These are phyloP conservation scores for Helobdella robusta DNA, from an alignment of 2,888 invertebrate genomes.

Conservation along the genomic window DNA sequence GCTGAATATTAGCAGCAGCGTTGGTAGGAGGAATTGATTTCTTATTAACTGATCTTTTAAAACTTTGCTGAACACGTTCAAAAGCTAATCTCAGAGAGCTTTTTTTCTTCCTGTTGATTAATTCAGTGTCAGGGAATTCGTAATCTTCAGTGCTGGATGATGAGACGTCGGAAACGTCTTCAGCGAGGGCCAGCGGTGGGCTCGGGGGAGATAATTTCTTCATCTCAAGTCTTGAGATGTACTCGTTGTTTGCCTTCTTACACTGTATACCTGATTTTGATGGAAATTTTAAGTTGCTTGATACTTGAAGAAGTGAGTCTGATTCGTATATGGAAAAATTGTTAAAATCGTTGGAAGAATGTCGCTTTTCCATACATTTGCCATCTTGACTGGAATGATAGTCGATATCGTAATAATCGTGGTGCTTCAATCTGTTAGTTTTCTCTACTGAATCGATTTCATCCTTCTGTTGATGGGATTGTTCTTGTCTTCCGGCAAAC, in stretches of 20 bases:
- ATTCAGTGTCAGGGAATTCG: slow-evolving; percentile 32
- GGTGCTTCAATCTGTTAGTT: background rate
- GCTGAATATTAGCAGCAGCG: background rate
- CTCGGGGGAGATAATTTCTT: background rate
- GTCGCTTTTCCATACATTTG: background rate
- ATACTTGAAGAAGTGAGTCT: no score
- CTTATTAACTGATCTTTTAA: slow-evolving; percentile 29
- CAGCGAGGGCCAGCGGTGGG: slow-evolving; percentile 8
- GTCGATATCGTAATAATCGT: slow-evolving; percentile 22
- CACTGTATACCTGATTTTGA: no score
- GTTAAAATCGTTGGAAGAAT: background rate
- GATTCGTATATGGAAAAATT: background rate
- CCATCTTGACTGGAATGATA: background rate
- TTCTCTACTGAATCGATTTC: background rate
- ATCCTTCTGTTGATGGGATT: background rate
- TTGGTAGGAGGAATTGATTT: background rate
- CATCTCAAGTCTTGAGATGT: background rate
- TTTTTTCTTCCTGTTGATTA: slow-evolving; percentile 34
- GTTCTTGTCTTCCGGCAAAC: no score
- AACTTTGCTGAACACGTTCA: slow-evolving; percentile 35
- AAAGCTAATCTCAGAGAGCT: slow-evolving; percentile 33
- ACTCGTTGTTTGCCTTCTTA: no score
- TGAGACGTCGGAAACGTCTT: slow-evolving; percentile 14
- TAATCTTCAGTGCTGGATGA: slow-evolving; percentile 35
- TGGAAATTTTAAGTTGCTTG: no score